Conservation (phyloP, 2,888 invertebrate genomes). For the Fragum fragum region DNA sequence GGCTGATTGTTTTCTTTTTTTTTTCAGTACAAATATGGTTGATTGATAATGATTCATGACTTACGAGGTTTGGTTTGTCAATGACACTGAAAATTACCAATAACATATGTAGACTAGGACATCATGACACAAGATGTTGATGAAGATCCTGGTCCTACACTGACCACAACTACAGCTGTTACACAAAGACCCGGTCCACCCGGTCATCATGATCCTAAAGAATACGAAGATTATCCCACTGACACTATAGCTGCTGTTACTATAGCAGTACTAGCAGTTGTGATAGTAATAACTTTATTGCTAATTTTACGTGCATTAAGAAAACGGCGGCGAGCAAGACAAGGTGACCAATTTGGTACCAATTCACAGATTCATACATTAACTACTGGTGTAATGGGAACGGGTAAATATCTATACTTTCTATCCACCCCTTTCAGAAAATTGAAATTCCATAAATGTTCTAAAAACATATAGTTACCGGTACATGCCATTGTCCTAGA, state of each 20-base stretch:
- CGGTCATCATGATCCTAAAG: constrained; percentile 29
- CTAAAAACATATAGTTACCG: too few relatives aligned
- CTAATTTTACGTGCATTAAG: constrained; percentile 68
- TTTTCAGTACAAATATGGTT: not conserved
- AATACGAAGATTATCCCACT: constrained; percentile 54
- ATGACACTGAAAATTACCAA: not conserved
- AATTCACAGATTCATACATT: constrained; percentile 61
- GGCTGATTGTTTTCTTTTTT: not conserved
- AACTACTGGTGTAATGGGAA: constrained; percentile 72
- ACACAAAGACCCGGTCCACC: constrained; percentile 16
- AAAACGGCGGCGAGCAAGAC: constrained; percentile 67
- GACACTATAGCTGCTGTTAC: constrained; percentile 73
- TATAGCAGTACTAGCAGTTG: constrained; percentile 71
- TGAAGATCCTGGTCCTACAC: not conserved
- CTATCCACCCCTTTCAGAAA: too few relatives aligned
- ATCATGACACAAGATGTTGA: constrained; percentile 22
- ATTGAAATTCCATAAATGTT: too few relatives aligned
- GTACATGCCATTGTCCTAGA: too few relatives aligned
- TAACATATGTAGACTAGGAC: not conserved
- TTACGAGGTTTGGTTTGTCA: not conserved
- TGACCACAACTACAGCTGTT: not conserved
- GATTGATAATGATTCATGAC: not conserved
- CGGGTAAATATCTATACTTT: constrained; percentile 56
- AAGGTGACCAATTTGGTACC: constrained; percentile 67
- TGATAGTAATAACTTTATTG: constrained; percentile 68